Evolutionary conservation across 2,113 vertebrate species (phyloP), one percentile per base, ranked within the genome.

Genomic region (Globicephala melas): DNA sequence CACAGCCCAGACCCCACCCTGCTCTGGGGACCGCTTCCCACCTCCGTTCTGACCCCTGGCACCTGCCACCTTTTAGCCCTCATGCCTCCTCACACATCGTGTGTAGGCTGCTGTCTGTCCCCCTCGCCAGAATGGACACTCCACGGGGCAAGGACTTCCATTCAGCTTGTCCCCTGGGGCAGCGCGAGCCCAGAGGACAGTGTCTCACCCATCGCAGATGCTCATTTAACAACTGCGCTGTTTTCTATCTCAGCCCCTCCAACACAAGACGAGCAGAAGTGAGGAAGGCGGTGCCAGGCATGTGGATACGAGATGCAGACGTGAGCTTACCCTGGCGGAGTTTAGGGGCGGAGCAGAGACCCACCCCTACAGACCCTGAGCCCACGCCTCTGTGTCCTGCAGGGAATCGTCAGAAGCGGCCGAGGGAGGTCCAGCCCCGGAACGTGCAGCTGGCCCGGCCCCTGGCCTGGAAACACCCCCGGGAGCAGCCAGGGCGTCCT

Each of bases 201-300:
- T 1, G 1, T 63, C 31, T 33, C 14, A 8, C 9, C 63, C 65
- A 0, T 0, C 8, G 0, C 5, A 41, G 58, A 8, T 13, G 17
- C 36, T 21, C 76, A 4, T 7, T 1, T 2, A 21, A n/a, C 5
- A 23, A 1, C 33, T 0, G 2, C 14, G 33, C 0, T 3, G 50
- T 21, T 38, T 17, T 31, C 28, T 4, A 26, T n/a, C 73, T 33
- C 62, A n/a, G 73, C 25, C 38, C 26, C 26, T 21, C 50, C 5
- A 3, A 12, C 11, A 38, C 28, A 3, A 2, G 21, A 11, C 21
- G 3, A 23, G n/a, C 2, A 0, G 0, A 2, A 3, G 26, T 1
- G 31, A 12, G 0, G 0, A 5, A 33, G 31, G 33, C 55, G 2
- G 3, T 6, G 1, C 55, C 63, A 6, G 73, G 28, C 58, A 26